These are phyloP conservation scores for Ptycholaimellus sp. DNA, from an alignment of 2,888 invertebrate genomes.

Conservation along the genomic window DNA sequence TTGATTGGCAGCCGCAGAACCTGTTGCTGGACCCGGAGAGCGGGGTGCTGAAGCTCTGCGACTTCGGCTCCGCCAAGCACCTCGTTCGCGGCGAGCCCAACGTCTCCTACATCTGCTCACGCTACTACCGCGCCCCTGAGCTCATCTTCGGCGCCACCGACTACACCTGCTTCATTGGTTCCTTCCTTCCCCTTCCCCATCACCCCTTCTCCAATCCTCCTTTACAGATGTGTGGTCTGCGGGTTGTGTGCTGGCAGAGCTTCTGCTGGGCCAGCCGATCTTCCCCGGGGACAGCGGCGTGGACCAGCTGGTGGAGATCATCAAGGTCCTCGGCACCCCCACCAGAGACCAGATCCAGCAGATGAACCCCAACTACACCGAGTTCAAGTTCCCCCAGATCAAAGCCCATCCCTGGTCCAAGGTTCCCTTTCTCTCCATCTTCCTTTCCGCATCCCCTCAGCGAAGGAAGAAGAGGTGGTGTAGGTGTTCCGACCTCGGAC, in stretches of 20 bases:
- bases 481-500: conserved; percentile 33
- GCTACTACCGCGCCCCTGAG: conserved; percentile 73
- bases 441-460: no score
- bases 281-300: conserved; percentile 98
- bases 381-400: conserved; percentile 99
- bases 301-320: conserved; percentile 95
- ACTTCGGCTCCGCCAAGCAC: conserved; percentile 48
- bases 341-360: conserved; percentile 96
- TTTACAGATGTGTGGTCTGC: conserved; percentile 98
- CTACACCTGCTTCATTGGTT: conserved; percentile 84
- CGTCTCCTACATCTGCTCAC: conserved; percentile 95
- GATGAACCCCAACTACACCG: conserved; percentile 99
- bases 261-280: conserved; percentile 87
- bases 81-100: conserved; percentile 34
- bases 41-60: conserved; percentile 88
- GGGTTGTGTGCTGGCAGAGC: conserved; percentile 89
- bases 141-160: conserved; percentile 97
- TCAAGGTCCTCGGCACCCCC: conserved; percentile 93
- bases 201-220: no score
- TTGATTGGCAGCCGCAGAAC: conserved; percentile 97
- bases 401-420: conserved; percentile 99
- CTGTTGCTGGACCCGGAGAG: conserved; percentile 84
- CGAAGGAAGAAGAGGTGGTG: no score
- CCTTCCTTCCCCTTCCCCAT: no score
- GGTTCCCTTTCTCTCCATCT: no score